These are phyloP conservation scores for Megaustenia siamemsis DNA, from an alignment of 2,888 invertebrate genomes.

Conservation along the genomic window DNA sequence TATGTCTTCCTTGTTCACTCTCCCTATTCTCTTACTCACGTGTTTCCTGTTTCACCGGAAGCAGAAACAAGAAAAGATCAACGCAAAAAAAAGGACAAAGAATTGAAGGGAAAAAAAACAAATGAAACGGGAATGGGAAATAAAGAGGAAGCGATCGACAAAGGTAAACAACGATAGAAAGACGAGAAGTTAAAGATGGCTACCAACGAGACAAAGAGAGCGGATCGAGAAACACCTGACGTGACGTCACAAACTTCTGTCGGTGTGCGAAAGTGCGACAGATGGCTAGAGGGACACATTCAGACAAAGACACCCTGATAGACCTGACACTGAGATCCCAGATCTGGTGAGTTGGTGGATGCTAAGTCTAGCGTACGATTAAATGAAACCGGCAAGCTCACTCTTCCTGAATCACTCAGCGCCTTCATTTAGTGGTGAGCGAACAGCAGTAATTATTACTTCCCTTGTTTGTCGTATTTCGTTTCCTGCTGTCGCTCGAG, in stretches of 20 bases:
- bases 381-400: neutral
- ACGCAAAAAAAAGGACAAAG: neutral
- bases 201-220: neutral
- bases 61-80: neutral
- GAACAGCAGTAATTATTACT: neutral
- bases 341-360: neutral
- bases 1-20: neutral
- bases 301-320: slow-evolving; percentile 23
- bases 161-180: neutral
- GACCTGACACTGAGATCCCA: slow-evolving; percentile 2
- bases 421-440: too few relatives aligned
- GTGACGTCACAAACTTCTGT: slow-evolving; percentile 41
- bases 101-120: neutral
- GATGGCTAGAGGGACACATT: slow-evolving; percentile 10
- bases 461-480: neutral
- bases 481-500: neutral
- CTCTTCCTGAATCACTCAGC: neutral
- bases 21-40: neutral
- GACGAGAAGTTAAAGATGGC: neutral
- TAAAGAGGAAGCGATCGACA: neutral
- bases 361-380: neutral
- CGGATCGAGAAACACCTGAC: slow-evolving; percentile 41
- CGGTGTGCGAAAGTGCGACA: slow-evolving; percentile 30
- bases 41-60: neutral
- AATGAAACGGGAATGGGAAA: neutral